Evolutionary conservation across 2,113 vertebrate genomes (phyloP).

Genomic region (Oreocharis arfaki): DNA sequence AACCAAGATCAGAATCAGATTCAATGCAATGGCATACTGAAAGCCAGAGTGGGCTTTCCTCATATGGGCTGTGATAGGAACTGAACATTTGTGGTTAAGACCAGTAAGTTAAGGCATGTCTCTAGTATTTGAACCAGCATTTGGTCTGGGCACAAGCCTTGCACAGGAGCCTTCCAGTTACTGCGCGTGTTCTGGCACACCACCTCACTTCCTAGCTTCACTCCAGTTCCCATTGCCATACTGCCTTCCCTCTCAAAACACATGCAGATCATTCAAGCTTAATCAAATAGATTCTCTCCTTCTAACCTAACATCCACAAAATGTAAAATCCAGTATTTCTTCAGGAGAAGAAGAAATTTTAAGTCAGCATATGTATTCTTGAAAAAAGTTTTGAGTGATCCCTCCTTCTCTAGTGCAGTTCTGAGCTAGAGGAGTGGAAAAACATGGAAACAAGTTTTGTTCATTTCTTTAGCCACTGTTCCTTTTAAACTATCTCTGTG

Average conservation of each 20-base stretch:
- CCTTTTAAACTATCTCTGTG: background rate
- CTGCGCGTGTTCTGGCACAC: background rate
- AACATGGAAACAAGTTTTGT: background rate
- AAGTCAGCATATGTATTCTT: background rate
- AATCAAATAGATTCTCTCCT: background rate
- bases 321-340: background rate
- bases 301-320: background rate
- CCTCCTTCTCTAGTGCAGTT: background rate
- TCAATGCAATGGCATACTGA: background rate
- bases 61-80: background rate
- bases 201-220: background rate
- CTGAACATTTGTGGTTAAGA: background rate
- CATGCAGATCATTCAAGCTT: background rate
- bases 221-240: background rate
- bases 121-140: background rate
- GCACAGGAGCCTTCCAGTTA: background rate
- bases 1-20: background rate
- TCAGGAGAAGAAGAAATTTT: background rate
- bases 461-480: background rate
- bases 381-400: background rate
- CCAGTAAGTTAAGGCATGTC: background rate
- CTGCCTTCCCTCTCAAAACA: background rate
- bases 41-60: background rate
- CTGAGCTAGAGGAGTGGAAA: background rate
- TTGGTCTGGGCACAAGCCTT: background rate